Evolutionary conservation across 2,113 vertebrate genomes (phyloP), one percentile per base, ranked within the genome.

Genomic region (Rousettus leschenaultii): DNA sequence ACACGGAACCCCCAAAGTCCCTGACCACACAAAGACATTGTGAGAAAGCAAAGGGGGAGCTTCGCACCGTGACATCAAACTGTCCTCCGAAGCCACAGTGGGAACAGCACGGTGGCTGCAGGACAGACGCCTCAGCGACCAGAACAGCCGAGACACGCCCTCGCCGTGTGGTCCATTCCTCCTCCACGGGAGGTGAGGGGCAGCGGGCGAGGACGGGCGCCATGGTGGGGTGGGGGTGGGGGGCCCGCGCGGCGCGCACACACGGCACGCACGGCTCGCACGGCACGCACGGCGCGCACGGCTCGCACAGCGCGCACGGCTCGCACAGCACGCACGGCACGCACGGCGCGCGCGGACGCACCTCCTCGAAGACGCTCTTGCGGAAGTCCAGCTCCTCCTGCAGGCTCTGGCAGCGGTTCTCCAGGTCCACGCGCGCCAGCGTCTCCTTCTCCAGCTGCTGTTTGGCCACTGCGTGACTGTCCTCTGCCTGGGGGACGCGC

Each of bases 361-460:
- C 99, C 99, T 99, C 99, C 74, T 99, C 99, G 85, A 99, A 99
- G 97, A 99, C 99, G 94, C 96, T 99, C 98, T 99, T 99, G 96
- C 99, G 99, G 99, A 99, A 99, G 97, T 99, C 99, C 40, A 99
- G 98, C 51, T 99, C 99, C 94, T 99, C 99, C 51, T 98, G 98
- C 87, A 99, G 98, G 51, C 99, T 99, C 97, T 99, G 99, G 92
- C 99, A 99, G 51, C 99, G 99, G 97, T 99, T 99, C 97, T 99
- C 99, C 98, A 99, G 91, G 98, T 99, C 99, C 35, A 99, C 99
- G 0, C 99, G 98, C 99, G 99, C 99, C 61, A 99, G 98, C 0
- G 99, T 99, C 97, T 99, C 99, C 30, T 99, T 98, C 98, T 99
- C 99, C 98, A 99, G 96, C 96, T 99, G 99, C 84, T 99, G 99